phyloP scores from a whole-genome alignment of 2,797 vertebrate genomes.

The Anomalospiza imberbis region DNA sequence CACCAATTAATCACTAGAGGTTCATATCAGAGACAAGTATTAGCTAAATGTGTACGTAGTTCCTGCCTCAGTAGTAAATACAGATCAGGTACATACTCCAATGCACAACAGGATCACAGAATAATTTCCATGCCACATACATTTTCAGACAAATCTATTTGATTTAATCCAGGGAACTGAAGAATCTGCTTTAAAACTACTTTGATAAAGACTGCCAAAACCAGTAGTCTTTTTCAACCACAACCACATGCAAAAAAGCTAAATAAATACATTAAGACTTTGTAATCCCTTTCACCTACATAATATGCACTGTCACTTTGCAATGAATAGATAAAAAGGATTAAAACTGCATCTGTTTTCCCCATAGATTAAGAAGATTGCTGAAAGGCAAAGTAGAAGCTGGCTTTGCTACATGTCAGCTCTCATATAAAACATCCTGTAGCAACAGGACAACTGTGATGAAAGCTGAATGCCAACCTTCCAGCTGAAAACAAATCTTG shows the following conservation, averaged over 20 bases:
- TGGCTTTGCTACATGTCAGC: neutral
- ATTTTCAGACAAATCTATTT: neutral
- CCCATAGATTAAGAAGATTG: neutral
- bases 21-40: neutral
- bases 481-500: neutral
- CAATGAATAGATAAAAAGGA: neutral
- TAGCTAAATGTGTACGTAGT: neutral
- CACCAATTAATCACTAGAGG: neutral
- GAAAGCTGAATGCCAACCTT: neutral
- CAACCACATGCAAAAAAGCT: neutral
- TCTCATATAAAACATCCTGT: slow-evolving; percentile 9
- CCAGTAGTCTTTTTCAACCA: too few species aligned
- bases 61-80: neutral
- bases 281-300: neutral
- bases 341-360: neutral
- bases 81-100: neutral
- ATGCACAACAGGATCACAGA: neutral
- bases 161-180: neutral
- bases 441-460: neutral
- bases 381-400: neutral
- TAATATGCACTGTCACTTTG: neutral
- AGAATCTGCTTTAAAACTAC: neutral
- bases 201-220: neutral
- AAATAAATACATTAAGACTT: neutral
- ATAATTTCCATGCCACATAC: neutral